phyloP scores from a whole-genome alignment of 2,113 vertebrate species.

The Microcebus tavaratra region DNA sequence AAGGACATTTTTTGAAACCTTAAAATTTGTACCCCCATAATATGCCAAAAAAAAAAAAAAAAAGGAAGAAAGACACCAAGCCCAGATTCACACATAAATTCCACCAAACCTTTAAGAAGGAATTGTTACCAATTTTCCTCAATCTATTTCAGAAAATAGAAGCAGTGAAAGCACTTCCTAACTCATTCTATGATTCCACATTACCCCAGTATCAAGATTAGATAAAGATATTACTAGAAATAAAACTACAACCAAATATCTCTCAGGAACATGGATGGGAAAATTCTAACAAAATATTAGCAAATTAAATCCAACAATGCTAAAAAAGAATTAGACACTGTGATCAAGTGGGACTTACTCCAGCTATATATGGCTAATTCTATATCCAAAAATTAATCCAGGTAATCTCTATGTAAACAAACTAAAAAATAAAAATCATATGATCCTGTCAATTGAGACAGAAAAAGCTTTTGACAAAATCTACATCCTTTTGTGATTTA shows the following conservation, averaged over 20 bases:
- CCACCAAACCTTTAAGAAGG: neutral
- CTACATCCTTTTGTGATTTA: too few relatives aligned
- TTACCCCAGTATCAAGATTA: neutral
- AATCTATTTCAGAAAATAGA: neutral
- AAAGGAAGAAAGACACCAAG: neutral
- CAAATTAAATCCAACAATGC: neutral
- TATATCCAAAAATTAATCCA: neutral
- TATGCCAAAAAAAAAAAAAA: too few relatives aligned
- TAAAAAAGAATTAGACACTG: neutral
- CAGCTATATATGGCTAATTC: neutral
- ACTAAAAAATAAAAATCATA: neutral
- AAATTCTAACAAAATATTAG: neutral
- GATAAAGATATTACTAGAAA: neutral
- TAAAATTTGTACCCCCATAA: too few relatives aligned
- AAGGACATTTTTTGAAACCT: too few relatives aligned
- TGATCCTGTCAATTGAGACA: neutral
- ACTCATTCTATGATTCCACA: neutral
- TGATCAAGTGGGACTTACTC: neutral
- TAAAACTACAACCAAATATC: neutral
- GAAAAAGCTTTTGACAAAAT: neutral
- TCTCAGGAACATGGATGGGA: neutral
- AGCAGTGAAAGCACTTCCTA: neutral
- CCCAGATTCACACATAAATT: neutral
- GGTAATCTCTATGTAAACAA: neutral
- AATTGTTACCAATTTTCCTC: neutral